Base-by-base conservation (phyloP, 2,888 invertebrate species). In the Andrena minutula region DNA sequence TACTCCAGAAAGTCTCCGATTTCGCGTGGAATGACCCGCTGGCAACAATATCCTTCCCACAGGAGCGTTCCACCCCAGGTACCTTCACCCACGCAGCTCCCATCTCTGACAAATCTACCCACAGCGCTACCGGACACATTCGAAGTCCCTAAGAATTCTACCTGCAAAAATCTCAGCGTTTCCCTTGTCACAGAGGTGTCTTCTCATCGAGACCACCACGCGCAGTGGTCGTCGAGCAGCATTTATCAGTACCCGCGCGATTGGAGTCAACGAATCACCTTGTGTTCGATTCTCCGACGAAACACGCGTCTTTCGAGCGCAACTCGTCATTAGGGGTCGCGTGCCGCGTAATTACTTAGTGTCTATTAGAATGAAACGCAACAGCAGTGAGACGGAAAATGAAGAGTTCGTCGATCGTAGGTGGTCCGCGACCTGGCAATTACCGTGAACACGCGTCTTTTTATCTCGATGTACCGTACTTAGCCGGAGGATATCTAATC, bases 251-350 rank as follows among this genome's bases (percentile, higher is more conserved):
- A 51, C 58, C 1, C 35, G 6, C 30, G 30, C 23, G 10, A 26
- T n/a, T 20, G 20, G 8, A 26, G 47, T 58, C 30, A 32, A 65
- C 53, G 61, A 47, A 68, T 76, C 61, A 41, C 66, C 66, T 78
- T 60, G 77, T 32, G 32, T 76, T 63, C 47, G 66, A 63, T 76
- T 66, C 51, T n/a, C 35, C 23, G 28, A 16, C 10, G 1, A 35
- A 56, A 28, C 53, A 16, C 6, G n/a, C n/a, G 7, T 23, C 49
- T 49, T 6, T 3, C 12, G 7, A 41, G 1, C 23, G 49, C 26
- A 51, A 20, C 30, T 60, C 23, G 7, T 61, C 26, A 35, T 75
- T 76, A 26, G 35, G 8, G 12, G 23, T 32, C 49, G 8, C 56
- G 58, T 26, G 5, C 6, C 56, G 26, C 12, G 26, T 47, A 71